Base-by-base conservation (phyloP, 2,797 vertebrate genomes). In the Microcaecilia unicolor region DNA sequence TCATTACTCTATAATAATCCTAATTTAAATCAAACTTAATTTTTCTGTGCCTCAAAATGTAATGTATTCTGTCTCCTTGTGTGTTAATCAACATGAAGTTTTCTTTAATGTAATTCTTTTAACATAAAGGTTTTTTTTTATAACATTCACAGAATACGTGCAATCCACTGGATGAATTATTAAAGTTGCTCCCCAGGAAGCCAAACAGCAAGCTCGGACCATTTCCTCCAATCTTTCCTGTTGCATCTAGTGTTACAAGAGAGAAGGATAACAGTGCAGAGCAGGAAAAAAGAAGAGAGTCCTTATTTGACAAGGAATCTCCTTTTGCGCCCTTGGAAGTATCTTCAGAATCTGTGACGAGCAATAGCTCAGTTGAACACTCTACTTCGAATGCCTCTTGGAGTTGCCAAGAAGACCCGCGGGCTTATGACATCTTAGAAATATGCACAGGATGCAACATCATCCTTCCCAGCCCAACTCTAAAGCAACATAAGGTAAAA, bases 401-500 rank as follows among this genome's bases (percentile, higher is more conserved):
- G 31, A 1, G 16, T 34, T 16, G 41, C n/a, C 15, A 6, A 16
- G 32, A 34, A 14, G 47, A 53, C 0, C 15, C 30, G 3, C 2
- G 10, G 10, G 32, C 25, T 24, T 72, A 54, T 6, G 27, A 70
- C n/a, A 3, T 15, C 10, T 44, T 69, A 37, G 31, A 10, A 8
- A 25, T 11, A 4, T 72, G 74, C 18, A 23, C 37, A 10, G 45
- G 29, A 11, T 71, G 70, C 32, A 43, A 45, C 8, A 48, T 67
- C 52, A 42, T 72, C 6, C 70, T 74, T 16, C 72, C 61, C 0
- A 31, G 56, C 36, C 64, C 58, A 2, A 37, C 39, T 8, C 36
- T 72, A 18, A 15, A 1, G 22, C 61, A 44, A 8, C 65, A 58
- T 1, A 45, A 70, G 75, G 71, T 72, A 46, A 50, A 46, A 27